Conservation (phyloP, 2,888 invertebrate genomes). For the Drosophila trichaetosa region DNA sequence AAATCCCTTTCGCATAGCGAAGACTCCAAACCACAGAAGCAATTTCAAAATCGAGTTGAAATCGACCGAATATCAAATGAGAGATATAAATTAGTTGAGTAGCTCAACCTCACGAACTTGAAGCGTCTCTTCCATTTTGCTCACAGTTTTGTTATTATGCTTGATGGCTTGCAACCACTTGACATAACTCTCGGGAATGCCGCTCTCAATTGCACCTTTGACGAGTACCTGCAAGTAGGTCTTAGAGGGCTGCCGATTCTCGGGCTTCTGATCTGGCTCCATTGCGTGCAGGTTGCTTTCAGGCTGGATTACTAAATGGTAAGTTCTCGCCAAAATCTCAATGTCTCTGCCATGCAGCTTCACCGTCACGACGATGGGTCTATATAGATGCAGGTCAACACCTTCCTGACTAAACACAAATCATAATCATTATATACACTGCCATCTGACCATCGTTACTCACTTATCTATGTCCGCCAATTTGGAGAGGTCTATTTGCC, state of each 20-base stretch:
- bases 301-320: constrained; percentile 88
- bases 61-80: too few species aligned
- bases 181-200: constrained; percentile 91
- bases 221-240: constrained; percentile 87
- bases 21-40: background rate
- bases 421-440: background rate
- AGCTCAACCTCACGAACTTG: constrained; percentile 74
- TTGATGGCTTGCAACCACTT: constrained; percentile 88
- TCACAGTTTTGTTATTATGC: constrained; percentile 90
- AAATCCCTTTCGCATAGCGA: background rate
- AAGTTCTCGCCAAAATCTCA: constrained; percentile 88
- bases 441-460: constrained; percentile 34
- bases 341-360: constrained; percentile 83
- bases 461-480: constrained; percentile 89
- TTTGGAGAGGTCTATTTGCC: constrained; percentile 89
- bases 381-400: constrained; percentile 87
- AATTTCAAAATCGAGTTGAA: background rate
- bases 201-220: constrained; percentile 83
- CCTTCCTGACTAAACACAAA: constrained; percentile 74
- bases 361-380: constrained; percentile 87
- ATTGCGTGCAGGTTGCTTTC: constrained; percentile 76
- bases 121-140: constrained; percentile 82
- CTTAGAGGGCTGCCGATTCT: constrained; percentile 90
- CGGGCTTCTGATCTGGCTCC: constrained; percentile 85
- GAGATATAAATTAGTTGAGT: constrained; percentile 20